A percentile compares a stretch with the other conserved stretches of the same genome.
Evolutionary conservation across 1,140 invertebrate species (phyloP).

Genomic region (Stegodyphus dumicola): DNA sequence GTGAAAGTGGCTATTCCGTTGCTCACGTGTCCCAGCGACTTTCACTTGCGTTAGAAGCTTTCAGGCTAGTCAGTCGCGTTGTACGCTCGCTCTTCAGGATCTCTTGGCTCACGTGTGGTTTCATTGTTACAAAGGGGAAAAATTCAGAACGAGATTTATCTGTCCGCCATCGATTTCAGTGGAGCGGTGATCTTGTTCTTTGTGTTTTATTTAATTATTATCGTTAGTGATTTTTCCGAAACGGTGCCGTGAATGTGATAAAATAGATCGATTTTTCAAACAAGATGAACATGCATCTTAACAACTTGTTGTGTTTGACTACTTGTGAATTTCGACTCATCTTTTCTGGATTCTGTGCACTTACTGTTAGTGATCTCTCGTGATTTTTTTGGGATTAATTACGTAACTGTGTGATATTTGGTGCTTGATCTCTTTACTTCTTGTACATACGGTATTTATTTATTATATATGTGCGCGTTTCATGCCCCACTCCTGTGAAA

Average conservation of each 20-base stretch:
- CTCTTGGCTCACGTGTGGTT: not conserved
- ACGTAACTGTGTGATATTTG: too few species aligned
- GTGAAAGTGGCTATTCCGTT: constrained; percentile 48
- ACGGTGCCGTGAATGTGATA: too few species aligned
- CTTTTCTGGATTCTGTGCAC: too few species aligned
- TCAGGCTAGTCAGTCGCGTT: constrained; percentile 15
- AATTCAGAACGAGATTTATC: not conserved
- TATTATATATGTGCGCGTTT: not conserved
- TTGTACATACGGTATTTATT: not conserved
- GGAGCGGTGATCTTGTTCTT: not conserved
- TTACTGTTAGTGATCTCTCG: too few species aligned
- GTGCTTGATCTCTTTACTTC: not conserved
- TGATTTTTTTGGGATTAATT: too few species aligned
- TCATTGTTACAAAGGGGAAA: not conserved
- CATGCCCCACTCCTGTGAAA: not conserved
- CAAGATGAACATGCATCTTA: too few species aligned
- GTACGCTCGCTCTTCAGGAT: not conserved
- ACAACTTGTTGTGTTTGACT: too few species aligned
- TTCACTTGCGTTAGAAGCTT: constrained; percentile 26
- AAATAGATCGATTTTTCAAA: too few species aligned
- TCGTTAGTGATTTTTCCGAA: too few species aligned
- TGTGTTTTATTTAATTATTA: not conserved
- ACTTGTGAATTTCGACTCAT: too few species aligned
- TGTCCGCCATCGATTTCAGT: not conserved
- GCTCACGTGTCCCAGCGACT: constrained; percentile 38